These are phyloP conservation scores for Maccullochella peelii DNA, from an alignment of 2,113 vertebrate species.

Conservation along the genomic window DNA sequence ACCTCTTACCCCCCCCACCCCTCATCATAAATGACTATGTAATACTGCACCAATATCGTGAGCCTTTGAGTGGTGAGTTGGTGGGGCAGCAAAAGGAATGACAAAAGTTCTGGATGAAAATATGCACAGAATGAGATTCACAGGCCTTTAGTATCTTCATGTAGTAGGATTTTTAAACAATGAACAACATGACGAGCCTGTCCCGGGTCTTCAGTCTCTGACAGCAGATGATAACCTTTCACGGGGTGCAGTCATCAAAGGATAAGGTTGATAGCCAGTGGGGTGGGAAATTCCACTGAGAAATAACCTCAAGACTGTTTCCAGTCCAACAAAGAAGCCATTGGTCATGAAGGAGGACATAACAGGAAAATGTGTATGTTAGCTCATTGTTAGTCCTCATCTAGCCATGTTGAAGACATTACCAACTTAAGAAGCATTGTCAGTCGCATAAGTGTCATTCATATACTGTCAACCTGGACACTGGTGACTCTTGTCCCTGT, in stretches of 20 bases:
- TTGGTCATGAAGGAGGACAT: background rate
- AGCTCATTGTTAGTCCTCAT: background rate
- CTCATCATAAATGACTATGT: conserved; percentile 36
- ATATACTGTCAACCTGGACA: background rate
- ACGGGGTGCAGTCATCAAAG: background rate
- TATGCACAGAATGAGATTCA: conserved; percentile 46
- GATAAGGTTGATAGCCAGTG: background rate
- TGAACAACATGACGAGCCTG: background rate
- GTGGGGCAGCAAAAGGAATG: conserved; percentile 10
- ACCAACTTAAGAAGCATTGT: background rate
- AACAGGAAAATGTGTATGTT: background rate
- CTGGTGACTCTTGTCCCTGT: conserved; percentile 10
- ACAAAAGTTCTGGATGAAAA: conserved; percentile 44
- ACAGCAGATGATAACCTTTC: conserved; percentile 19
- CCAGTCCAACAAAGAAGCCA: background rate
- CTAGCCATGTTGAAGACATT: background rate
- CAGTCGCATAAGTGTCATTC: background rate
- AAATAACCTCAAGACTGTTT: conserved; percentile 21
- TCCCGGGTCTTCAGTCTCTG: background rate
- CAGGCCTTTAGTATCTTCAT: background rate
- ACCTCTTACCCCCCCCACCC: conserved; percentile 8
- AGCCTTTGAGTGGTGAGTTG: conserved; percentile 4
- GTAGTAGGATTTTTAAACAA: background rate
- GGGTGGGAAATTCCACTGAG: conserved; percentile 27
- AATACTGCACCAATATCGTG: conserved; percentile 7